phyloP scores from a whole-genome alignment of 2,888 invertebrate genomes.

The Spodoptera exigua region DNA sequence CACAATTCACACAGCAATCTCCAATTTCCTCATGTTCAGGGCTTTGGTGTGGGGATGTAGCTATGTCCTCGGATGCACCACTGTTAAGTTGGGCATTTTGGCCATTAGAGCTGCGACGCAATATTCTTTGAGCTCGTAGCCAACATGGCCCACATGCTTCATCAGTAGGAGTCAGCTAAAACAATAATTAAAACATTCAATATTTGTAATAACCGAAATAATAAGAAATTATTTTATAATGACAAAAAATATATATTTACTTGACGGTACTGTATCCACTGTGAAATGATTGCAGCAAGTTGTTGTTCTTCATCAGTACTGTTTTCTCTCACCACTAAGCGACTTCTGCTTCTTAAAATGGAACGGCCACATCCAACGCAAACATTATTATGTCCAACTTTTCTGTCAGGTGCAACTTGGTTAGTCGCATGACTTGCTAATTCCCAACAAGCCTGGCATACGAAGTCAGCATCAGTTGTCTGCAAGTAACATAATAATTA shows the following conservation, averaged over 20 bases:
- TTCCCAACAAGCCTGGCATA: conserved; percentile 16
- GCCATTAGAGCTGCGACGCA: too few relatives aligned
- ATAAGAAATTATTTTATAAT: too few relatives aligned
- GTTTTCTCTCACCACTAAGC: conserved; percentile 14
- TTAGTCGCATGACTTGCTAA: conserved; percentile 19
- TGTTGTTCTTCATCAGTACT: conserved; percentile 18
- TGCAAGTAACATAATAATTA: conserved; percentile 18
- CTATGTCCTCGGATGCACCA: too few relatives aligned
- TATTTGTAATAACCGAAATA: too few relatives aligned
- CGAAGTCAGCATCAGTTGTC: conserved; percentile 18
- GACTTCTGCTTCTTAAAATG: conserved; percentile 12
- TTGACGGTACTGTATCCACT: conserved; percentile 15
- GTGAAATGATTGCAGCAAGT: conserved; percentile 17
- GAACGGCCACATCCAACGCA: conserved; percentile 18
- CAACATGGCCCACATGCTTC: conserved; percentile 9
- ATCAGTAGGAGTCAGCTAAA: too few relatives aligned
- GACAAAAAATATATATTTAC: not conserved
- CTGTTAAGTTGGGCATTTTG: too few relatives aligned
- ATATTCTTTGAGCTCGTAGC: conserved; percentile 1
- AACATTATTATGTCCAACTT: conserved; percentile 21
- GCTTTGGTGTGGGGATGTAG: too few relatives aligned
- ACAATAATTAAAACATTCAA: too few relatives aligned
- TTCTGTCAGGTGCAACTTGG: conserved; percentile 17
- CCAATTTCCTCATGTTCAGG: conserved; percentile 7
- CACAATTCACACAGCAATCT: conserved; percentile 13